phyloP scores from a whole-genome alignment of 2,888 invertebrate species.

The Tachina lurida region DNA sequence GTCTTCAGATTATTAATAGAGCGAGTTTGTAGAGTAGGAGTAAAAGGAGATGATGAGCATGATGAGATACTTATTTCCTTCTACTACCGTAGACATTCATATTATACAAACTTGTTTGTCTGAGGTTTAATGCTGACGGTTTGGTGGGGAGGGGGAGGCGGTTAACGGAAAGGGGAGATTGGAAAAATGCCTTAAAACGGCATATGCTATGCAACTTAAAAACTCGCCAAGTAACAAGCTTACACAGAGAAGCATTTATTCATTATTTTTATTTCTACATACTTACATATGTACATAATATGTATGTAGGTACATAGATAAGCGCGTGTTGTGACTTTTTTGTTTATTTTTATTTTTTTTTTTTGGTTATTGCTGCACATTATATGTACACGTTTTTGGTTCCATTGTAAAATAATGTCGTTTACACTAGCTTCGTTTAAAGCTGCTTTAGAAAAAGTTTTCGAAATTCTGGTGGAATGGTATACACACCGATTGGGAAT shows the following conservation, averaged over 20 bases:
- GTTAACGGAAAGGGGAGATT: neutral
- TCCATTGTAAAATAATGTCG: neutral
- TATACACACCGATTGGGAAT: neutral
- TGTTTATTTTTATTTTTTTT: too few relatives aligned
- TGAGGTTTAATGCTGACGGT: neutral
- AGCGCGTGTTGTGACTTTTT: constrained; percentile 53
- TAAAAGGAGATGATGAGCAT: constrained; percentile 2
- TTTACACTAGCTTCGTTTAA: constrained; percentile 28
- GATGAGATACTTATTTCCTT: constrained; percentile 17
- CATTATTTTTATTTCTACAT: constrained; percentile 33
- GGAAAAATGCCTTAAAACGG: constrained; percentile 23
- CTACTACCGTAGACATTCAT: neutral
- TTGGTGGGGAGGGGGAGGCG: neutral
- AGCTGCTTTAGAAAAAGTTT: neutral
- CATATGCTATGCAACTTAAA: constrained; percentile 43
- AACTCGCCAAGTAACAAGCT: constrained; percentile 15
- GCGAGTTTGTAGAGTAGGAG: neutral
- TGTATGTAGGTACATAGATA: neutral
- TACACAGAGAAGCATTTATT: neutral
- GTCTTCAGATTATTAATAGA: constrained; percentile 14
- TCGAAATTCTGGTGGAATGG: constrained; percentile 6
- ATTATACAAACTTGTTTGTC: constrained; percentile 43
- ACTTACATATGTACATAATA: too few relatives aligned
- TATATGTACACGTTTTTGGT: constrained; percentile 27
- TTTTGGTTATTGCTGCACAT: neutral